Evolutionary conservation across 53 echinoderm and acorn worm species (phyloP), one percentile per base, ranked within the genome.

Genomic region (Echinarachnius parma): DNA sequence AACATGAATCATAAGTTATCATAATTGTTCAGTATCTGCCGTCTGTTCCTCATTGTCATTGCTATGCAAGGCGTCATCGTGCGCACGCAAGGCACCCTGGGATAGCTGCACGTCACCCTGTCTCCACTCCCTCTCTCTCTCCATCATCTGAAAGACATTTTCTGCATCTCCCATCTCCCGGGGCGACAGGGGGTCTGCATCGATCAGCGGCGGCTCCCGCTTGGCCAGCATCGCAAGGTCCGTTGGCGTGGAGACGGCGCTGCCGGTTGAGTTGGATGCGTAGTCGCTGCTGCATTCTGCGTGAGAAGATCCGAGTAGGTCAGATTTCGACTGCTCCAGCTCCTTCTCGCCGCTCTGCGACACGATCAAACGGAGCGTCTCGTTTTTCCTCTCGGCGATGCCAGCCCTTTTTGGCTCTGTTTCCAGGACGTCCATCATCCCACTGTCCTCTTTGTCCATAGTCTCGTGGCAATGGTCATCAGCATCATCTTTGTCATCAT

Each of bases 201-300:
- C n/a, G n/a, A n/a, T n/a, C 18, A 62, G 62, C 2, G 39, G 37
- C 24, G 62, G 62, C 24, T 62, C 62, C 10, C 62, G 62, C 39
- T 62, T 65, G 39, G 49, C 42, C 9, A 56, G 25, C n/a, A n/a
- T n/a, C n/a, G n/a, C n/a, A 56, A 35, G 3, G 57, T 72, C 74
- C 20, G 74, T 72, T 18, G 74, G 74, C 58, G 74, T 72, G 44
- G 74, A 72, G 27, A 72, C 74, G 30, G 56, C 55, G 28, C 74
- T 72, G 23, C 74, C 74, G n/a, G 74, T 72, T 39, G 74, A 72
- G 45, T 72, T 72, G 16, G 74, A 72, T 5, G 74, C 74, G 35
- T 72, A 72, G 44, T 72, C 74, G 55, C 74, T 72, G 42, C 74
- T 72, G 19, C 45, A 56, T 56, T 72, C 74, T 10, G 34, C 37